These are phyloP conservation scores for Acronicta aceris DNA, from an alignment of 2,888 invertebrate species.

Conservation along the genomic window DNA sequence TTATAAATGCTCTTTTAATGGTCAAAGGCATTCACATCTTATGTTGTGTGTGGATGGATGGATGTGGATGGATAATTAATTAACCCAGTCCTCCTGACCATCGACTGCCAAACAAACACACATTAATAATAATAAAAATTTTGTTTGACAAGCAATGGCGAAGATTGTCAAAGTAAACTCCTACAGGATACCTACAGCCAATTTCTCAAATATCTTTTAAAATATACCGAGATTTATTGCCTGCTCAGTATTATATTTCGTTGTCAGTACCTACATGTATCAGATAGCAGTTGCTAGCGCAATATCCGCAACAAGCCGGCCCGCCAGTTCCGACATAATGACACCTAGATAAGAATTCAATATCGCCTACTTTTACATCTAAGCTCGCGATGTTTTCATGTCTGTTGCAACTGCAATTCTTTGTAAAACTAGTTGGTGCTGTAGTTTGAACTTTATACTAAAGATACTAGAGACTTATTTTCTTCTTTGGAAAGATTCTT, in stretches of 20 bases:
- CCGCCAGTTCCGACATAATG: conserved; percentile 54
- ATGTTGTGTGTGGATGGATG: no score
- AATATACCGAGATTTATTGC: not conserved
- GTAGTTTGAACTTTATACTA: not conserved
- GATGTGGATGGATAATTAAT: no score
- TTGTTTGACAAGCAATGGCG: not conserved
- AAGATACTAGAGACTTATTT: not conserved
- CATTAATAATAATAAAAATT: no score
- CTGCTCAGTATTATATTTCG: conserved; percentile 7
- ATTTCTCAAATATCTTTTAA: not conserved
- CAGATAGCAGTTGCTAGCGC: conserved; percentile 50
- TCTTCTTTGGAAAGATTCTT: not conserved
- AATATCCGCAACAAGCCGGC: conserved; percentile 59
- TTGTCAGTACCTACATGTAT: conserved; percentile 26
- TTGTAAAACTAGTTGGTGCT: conserved; percentile 3
- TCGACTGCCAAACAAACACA: no score
- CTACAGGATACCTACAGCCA: not conserved
- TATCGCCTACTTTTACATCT: conserved; percentile 52
- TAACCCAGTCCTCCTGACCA: no score
- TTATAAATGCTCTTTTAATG: no score
- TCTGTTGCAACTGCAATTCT: conserved; percentile 35
- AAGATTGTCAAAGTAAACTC: not conserved
- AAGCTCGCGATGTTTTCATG: conserved; percentile 24
- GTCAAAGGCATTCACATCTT: no score
- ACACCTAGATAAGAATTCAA: conserved; percentile 58